Evolutionary conservation across 2,113 vertebrate species (phyloP).

Genomic region (Bufo bufo): DNA sequence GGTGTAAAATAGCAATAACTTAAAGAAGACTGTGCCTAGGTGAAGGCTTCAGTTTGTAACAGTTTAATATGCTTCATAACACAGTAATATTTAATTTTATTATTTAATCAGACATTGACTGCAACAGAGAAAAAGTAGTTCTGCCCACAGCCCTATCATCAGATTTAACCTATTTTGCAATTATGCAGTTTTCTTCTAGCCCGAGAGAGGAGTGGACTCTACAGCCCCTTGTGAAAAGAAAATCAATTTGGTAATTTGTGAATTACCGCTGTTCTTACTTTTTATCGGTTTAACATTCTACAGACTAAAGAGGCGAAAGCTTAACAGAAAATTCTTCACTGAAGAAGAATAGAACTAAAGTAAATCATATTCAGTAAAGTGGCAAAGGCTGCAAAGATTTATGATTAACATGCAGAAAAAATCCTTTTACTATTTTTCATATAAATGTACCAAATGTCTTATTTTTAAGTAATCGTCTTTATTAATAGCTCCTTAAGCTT

Average conservation of each 20-base stretch:
- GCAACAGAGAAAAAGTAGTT: slow-evolving; percentile 7
- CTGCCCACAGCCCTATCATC: slow-evolving; percentile 30
- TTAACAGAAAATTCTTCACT: slow-evolving; percentile 26
- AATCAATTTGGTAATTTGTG: slow-evolving; percentile 54
- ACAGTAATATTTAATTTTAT: slow-evolving; percentile 8
- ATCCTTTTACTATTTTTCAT: slow-evolving; percentile 23
- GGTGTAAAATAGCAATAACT: background rate
- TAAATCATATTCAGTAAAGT: slow-evolving; percentile 31
- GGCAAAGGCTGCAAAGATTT: slow-evolving; percentile 30
- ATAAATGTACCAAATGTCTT: slow-evolving; percentile 25
- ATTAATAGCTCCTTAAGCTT: background rate
- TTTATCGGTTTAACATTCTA: slow-evolving; percentile 47
- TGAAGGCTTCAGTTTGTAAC: background rate
- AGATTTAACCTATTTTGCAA: slow-evolving; percentile 45
- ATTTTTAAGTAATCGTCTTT: background rate
- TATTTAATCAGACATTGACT: slow-evolving; percentile 22
- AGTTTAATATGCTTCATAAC: background rate
- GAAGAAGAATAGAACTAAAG: slow-evolving; percentile 29
- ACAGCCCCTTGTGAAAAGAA: slow-evolving; percentile 41
- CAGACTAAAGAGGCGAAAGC: slow-evolving; percentile 43
- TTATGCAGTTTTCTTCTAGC: slow-evolving; percentile 42
- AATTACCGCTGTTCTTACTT: slow-evolving; percentile 39
- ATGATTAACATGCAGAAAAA: background rate
- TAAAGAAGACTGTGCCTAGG: background rate
- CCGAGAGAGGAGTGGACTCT: slow-evolving; percentile 15